Evolutionary conservation across 2,113 vertebrate genomes (phyloP).

Genomic region (Callopanchax toddi): DNA sequence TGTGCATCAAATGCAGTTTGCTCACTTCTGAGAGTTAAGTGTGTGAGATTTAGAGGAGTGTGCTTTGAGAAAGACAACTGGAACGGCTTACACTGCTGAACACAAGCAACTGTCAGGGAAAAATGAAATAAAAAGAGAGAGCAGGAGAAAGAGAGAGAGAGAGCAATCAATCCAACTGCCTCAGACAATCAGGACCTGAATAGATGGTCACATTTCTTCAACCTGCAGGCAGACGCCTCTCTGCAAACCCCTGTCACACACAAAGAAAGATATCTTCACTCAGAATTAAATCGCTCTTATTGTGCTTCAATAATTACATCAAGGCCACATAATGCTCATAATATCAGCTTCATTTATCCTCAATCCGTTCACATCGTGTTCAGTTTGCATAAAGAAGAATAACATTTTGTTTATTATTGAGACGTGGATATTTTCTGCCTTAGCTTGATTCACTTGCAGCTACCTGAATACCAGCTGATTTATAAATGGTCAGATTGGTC

Average conservation of each 20-base stretch:
- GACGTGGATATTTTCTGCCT: neutral
- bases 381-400: neutral
- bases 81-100: conserved; percentile 49
- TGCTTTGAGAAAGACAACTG: conserved; percentile 54
- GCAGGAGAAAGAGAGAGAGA: conserved; percentile 30
- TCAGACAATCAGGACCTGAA: conserved; percentile 45
- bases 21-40: conserved; percentile 48
- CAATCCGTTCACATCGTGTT: neutral
- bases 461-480: neutral
- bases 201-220: conserved; percentile 50
- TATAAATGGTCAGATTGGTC: neutral
- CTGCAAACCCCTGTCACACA: conserved; percentile 1
- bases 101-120: conserved; percentile 50
- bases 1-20: conserved; percentile 26
- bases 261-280: conserved; percentile 2
- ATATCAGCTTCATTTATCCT: neutral
- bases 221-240: conserved; percentile 32
- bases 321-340: neutral
- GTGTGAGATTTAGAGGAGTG: conserved; percentile 46
- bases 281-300: conserved; percentile 5
- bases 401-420: no score
- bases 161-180: conserved; percentile 60
- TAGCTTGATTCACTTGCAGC: conserved; percentile 1
- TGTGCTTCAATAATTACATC: conserved; percentile 20
- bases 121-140: neutral